A percentile compares a stretch with the other conserved stretches of the same genome.
phyloP scores from a whole-genome alignment of 2,888 invertebrate genomes.

The Microchrysa polita region DNA sequence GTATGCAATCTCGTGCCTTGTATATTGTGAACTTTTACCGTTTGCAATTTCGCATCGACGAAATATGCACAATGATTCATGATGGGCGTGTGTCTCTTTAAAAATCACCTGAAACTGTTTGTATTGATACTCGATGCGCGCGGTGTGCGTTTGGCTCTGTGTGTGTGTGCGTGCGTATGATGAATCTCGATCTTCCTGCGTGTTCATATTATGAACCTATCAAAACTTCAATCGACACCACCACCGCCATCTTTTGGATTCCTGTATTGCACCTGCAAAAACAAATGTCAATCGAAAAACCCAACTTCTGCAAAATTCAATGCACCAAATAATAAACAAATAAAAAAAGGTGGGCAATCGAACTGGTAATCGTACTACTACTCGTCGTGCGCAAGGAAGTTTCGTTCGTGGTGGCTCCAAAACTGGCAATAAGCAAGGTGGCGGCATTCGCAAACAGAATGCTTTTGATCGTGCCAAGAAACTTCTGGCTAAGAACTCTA shows the following conservation, averaged over 20 bases:
- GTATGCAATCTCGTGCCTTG: too few species aligned
- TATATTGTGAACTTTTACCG: too few species aligned
- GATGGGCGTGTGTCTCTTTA: conserved; percentile 22
- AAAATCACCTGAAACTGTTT: too few species aligned
- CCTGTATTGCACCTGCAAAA: conserved; percentile 14
- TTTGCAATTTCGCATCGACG: too few species aligned
- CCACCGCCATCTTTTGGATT: conserved; percentile 32
- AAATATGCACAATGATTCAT: background rate
- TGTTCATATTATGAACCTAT: conserved; percentile 27
- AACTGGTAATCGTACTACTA: conserved; percentile 61
- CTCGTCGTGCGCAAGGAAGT: conserved; percentile 60
- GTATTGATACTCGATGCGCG: too few species aligned
- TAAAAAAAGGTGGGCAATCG: conserved; percentile 63
- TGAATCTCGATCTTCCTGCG: background rate
- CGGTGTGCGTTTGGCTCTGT: background rate
- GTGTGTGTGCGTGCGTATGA: conserved; percentile 36
- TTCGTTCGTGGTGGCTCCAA: conserved; percentile 64
- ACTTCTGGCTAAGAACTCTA: conserved; percentile 66
- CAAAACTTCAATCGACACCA: conserved; percentile 6
- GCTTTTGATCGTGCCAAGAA: conserved; percentile 66
- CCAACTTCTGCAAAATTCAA: conserved; percentile 35
- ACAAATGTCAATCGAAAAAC: background rate
- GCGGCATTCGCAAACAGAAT: conserved; percentile 66
- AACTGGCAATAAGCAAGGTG: conserved; percentile 53
- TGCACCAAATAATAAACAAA: conserved; percentile 40